Evolutionary conservation across 2,113 vertebrate genomes (phyloP), one percentile per base, ranked within the genome.

Genomic region (Pangasianodon gigas): DNA sequence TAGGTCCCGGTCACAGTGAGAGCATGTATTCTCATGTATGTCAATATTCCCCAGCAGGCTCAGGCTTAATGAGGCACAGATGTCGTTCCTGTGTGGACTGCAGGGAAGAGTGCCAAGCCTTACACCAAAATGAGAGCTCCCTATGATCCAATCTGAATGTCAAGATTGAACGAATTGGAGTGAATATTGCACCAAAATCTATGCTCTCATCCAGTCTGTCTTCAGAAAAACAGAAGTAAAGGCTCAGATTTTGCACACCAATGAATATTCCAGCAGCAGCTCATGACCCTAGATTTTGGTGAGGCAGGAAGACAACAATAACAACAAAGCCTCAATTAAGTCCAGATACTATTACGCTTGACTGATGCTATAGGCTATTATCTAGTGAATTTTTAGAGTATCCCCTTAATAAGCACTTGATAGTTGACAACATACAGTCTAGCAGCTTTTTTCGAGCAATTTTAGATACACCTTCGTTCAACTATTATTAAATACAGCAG

Each of bases 31-130:
- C 88, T 65, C 67, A 65, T 90, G 88, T 91, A 85, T 84, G 87
- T 90, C 91, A 85, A 89, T 91, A 90, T 88, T 85, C 82, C 90
- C 83, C 88, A 89, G 90, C 87, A 87, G 75, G 87, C 67, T 87
- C 69, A 62, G 81, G 83, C 89, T 91, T 92, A 90, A 92, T 92
- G 89, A 92, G 91, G 58, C 87, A 67, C 87, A 84, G 74, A 88
- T 85, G 87, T 88, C 52, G 41, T 85, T 88, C 83, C 87, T 89
- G 84, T 44, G 32, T 84, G 69, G 77, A 90, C 84, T 56, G 56
- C 58, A 84, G 88, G 91, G 84, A 85, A 86, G 89, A 85, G 75
- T 80, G 87, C 62, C 87, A 60, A 81, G 48, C 32, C 51, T 74
- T 71, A 88, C 51, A 74, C 80, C 84, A 84, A 85, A 85, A 85